Percentiles rank a stretch among this genome's conserved stretches.
Evolutionary conservation across 2,888 invertebrate species (phyloP).

Genomic region (Silvanus unidentatus): DNA sequence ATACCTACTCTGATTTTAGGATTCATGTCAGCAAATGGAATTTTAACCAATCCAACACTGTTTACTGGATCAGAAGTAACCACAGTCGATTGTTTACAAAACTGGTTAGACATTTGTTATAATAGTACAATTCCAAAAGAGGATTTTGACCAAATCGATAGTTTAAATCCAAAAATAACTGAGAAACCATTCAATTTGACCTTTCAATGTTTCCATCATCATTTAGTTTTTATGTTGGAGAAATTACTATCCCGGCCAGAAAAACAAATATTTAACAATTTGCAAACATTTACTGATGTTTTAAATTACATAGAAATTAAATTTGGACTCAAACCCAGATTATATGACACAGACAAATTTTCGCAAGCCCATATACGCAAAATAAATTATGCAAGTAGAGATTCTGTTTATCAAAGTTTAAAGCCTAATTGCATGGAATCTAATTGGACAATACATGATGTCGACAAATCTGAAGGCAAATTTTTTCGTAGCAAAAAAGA

Average conservation of each 20-base stretch:
- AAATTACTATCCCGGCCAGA: conserved; percentile 67
- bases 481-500: conserved; percentile 34
- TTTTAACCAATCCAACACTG: conserved; percentile 86
- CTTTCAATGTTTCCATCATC: conserved; percentile 90
- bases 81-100: conserved; percentile 68
- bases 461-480: conserved; percentile 31
- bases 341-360: conserved; percentile 32
- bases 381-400: conserved; percentile 30
- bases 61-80: conserved; percentile 70
- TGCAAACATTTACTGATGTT: conserved; percentile 63
- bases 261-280: conserved; percentile 71
- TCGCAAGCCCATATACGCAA: conserved; percentile 20
- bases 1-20: conserved; percentile 43
- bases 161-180: conserved; percentile 28
- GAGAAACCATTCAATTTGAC: conserved; percentile 56
- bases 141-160: conserved; percentile 15
- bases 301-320: conserved; percentile 62
- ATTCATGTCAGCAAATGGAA: conserved; percentile 88
- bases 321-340: conserved; percentile 48
- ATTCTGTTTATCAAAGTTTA: conserved; percentile 28
- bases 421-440: conserved; percentile 18
- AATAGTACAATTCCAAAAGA: conserved; percentile 42
- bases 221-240: conserved; percentile 93
- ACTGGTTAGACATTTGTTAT: conserved; percentile 72
- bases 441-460: conserved; percentile 15